Conservation (phyloP, 2,888 invertebrate species). For the Thalpophila matura region DNA sequence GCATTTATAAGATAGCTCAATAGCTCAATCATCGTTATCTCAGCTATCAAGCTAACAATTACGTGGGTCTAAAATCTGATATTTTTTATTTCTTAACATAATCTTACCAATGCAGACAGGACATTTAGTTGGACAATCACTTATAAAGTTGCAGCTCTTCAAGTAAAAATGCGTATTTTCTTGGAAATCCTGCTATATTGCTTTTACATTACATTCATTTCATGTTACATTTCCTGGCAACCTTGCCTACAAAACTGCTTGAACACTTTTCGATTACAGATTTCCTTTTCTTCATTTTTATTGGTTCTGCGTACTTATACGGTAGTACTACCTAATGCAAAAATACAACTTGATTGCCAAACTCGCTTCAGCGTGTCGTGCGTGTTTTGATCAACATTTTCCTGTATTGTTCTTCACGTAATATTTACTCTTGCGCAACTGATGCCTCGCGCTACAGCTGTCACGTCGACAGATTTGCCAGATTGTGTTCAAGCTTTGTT, state of each 20-base stretch:
- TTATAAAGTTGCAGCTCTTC: background rate
- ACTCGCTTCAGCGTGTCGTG: background rate
- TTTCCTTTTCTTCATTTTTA: conserved; percentile 29
- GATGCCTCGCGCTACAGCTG: conserved; percentile 14
- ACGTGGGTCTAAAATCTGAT: background rate
- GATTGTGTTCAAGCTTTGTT: conserved; percentile 41
- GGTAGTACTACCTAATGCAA: no score
- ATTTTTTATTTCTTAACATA: background rate
- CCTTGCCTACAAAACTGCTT: background rate
- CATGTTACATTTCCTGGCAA: conserved; percentile 2
- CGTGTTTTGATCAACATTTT: conserved; percentile 35
- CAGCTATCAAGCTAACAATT: background rate
- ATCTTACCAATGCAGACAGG: no score
- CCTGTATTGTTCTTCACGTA: conserved; percentile 29
- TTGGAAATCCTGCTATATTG: background rate
- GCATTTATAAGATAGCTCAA: no score
- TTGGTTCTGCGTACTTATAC: conserved; percentile 6
- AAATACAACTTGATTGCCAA: conserved; percentile 19
- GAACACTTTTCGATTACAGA: conserved; percentile 11
- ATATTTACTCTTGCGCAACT: conserved; percentile 32
- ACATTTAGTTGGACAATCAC: background rate
- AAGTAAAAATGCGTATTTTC: background rate
- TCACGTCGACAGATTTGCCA: conserved; percentile 27
- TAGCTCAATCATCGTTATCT: no score
- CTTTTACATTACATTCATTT: conserved; percentile 25